Evolutionary conservation across 2,113 vertebrate genomes (phyloP).

Genomic region (Prionailurus bengalensis): DNA sequence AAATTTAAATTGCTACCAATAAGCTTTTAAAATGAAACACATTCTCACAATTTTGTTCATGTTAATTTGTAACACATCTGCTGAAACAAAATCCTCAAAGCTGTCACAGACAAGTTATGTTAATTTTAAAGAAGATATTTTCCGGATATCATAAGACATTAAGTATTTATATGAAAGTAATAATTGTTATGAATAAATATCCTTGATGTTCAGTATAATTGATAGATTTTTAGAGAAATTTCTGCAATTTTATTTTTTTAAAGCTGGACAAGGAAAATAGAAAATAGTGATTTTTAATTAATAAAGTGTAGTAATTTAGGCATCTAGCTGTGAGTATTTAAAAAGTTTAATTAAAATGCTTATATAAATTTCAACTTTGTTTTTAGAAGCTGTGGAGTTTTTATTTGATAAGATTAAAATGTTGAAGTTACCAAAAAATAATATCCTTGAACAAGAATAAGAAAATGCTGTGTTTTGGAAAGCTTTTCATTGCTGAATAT

Average conservation of each 20-base stretch:
- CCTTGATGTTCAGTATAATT: background rate
- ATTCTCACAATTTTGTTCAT: background rate
- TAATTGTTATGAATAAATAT: background rate
- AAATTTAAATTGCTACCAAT: background rate
- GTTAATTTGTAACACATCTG: background rate
- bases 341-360: background rate
- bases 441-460: background rate
- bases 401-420: background rate
- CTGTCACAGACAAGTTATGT: background rate
- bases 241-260: background rate
- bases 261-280: background rate
- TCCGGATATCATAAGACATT: background rate
- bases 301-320: background rate
- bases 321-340: background rate
- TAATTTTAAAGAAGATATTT: background rate
- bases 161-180: background rate
- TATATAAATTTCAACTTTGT: background rate
- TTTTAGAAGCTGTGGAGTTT: background rate
- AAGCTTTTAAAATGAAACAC: background rate
- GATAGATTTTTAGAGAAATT: background rate
- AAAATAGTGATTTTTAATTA: background rate
- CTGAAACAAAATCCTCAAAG: background rate
- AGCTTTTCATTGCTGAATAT: background rate
- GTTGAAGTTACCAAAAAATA: background rate
- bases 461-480: background rate